A percentile compares a stretch with the other conserved stretches of the same genome.
phyloP scores from a whole-genome alignment of 2,888 invertebrate genomes.

The Mythimna impura region DNA sequence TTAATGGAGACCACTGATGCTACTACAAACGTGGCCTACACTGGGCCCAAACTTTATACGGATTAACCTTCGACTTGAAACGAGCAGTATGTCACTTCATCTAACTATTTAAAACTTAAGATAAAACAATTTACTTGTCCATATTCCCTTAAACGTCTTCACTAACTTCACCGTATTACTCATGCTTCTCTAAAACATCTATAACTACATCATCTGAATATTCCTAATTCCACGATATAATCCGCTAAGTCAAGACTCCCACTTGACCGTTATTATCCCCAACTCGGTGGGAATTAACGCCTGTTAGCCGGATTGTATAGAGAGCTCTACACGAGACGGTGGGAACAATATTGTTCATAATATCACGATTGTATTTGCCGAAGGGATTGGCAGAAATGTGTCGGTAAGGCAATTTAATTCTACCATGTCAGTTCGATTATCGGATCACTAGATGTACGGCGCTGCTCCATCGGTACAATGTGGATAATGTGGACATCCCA shows the following conservation, averaged over 20 bases:
- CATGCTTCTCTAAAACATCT: not conserved
- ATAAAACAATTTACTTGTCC: no score
- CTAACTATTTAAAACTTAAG: no score
- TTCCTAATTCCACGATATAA: constrained; percentile 38
- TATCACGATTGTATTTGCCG: not conserved
- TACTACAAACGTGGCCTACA: no score
- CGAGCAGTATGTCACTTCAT: no score
- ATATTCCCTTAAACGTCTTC: not conserved
- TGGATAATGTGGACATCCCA: no score
- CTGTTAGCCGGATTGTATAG: constrained; percentile 33
- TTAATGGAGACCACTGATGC: no score
- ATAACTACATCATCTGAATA: constrained; percentile 27
- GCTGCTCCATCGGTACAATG: no score
- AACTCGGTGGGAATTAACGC: constrained; percentile 43
- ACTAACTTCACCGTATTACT: not conserved
- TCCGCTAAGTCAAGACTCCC: constrained; percentile 51
- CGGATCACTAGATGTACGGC: no score
- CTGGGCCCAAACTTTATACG: no score
- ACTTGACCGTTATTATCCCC: constrained; percentile 55
- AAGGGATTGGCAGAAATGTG: not conserved
- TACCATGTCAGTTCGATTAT: not conserved
- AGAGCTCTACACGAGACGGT: constrained; percentile 5
- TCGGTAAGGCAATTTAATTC: not conserved
- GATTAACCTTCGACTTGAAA: no score
- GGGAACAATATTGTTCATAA: constrained; percentile 17